Evolutionary conservation across 2,888 invertebrate species (phyloP).

Genomic region (Drosophila lutescens): DNA sequence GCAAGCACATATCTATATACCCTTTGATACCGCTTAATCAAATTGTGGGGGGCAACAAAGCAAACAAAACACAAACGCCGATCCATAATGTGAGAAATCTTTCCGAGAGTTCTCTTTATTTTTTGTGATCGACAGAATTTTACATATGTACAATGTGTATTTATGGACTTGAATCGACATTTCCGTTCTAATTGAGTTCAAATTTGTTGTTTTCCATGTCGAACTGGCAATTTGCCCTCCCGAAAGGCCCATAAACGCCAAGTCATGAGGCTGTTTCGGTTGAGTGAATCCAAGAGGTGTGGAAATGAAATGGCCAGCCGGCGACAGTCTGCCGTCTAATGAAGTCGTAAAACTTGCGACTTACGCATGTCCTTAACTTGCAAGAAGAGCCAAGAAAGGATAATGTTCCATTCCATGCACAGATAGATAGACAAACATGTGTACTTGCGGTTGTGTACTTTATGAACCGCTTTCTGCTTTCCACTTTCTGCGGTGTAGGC

Average conservation of each 20-base stretch:
- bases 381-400: conserved; percentile 11
- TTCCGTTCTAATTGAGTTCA: conserved; percentile 38
- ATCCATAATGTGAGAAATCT: conserved; percentile 35
- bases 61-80: conserved; percentile 13
- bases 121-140: conserved; percentile 21
- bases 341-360: conserved; percentile 65
- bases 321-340: conserved; percentile 57
- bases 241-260: conserved; percentile 16
- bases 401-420: background rate
- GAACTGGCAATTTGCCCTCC: conserved; percentile 27
- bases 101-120: conserved; percentile 11
- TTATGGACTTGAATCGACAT: conserved; percentile 26
- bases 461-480: background rate
- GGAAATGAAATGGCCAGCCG: background rate
- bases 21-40: conserved; percentile 43
- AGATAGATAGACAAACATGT: conserved; percentile 9
- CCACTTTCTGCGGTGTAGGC: conserved; percentile 12
- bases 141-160: conserved; percentile 7
- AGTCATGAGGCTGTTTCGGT: conserved; percentile 21
- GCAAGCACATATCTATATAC: conserved; percentile 7
- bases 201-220: conserved; percentile 36
- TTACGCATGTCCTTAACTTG: conserved; percentile 52
- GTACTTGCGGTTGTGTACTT: conserved; percentile 24
- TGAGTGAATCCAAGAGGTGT: conserved; percentile 18
- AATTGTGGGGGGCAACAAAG: conserved; percentile 28